These are phyloP conservation scores for Hycleus phaleratus DNA, from an alignment of 1,140 invertebrate genomes.

Conservation along the genomic window DNA sequence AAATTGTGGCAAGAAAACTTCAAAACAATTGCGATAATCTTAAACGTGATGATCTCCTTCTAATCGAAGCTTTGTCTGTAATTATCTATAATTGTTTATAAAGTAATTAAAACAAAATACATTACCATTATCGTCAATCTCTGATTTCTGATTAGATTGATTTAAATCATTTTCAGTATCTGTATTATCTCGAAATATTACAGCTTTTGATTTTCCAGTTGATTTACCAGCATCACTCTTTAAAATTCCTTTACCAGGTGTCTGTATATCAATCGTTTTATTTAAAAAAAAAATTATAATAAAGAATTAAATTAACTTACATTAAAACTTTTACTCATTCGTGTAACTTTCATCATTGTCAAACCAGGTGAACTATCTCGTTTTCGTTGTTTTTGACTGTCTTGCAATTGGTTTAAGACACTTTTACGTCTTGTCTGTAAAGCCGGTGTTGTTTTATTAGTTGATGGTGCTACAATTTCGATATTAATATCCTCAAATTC, in stretches of 20 bases:
- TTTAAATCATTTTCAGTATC: conserved; percentile 1
- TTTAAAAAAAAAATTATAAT: not conserved
- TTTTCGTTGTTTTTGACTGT: not conserved
- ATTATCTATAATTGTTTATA: too few species aligned
- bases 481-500: not conserved
- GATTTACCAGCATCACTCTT: conserved; percentile 19
- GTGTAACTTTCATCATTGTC: conserved; percentile 27
- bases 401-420: not conserved
- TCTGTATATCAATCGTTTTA: conserved; percentile 1
- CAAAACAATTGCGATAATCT: too few species aligned
- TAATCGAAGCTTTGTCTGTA: not conserved
- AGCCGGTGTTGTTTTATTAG: not conserved
- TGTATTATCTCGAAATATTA: conserved; percentile 22
- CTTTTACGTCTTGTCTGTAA: not conserved
- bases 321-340: conserved; percentile 21
- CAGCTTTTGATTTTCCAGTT: conserved; percentile 19
- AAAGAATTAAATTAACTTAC: conserved; percentile 2
- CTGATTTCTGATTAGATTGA: not conserved
- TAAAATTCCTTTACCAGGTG: conserved; percentile 27
- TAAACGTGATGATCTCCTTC: too few species aligned
- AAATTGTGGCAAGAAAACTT: too few species aligned
- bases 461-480: not conserved
- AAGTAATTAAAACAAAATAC: too few species aligned
- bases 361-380: conserved; percentile 15
- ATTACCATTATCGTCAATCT: too few species aligned